Percentiles rank a stretch among this genome's conserved stretches.
These are phyloP conservation scores for Ptychoptera albimana DNA, from an alignment of 2,888 invertebrate species.

Conservation along the genomic window DNA sequence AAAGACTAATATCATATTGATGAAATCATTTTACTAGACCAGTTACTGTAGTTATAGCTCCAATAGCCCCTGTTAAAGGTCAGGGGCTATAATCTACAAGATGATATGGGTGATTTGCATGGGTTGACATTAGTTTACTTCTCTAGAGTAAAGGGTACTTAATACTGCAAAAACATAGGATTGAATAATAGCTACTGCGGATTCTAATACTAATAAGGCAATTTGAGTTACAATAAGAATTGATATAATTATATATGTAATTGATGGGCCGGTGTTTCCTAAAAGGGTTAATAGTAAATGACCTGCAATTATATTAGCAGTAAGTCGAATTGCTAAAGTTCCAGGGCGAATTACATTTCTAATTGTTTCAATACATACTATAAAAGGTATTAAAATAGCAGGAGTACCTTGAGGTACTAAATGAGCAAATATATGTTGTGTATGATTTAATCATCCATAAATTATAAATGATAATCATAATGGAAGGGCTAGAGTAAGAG, in stretches of 20 bases:
- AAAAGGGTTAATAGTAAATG: slow-evolving; percentile 48
- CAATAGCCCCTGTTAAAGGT: slow-evolving; percentile 43
- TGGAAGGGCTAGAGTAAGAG: slow-evolving; percentile 40
- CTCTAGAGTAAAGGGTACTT: slow-evolving; percentile 48
- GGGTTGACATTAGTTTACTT: slow-evolving; percentile 40
- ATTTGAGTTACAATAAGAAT: slow-evolving; percentile 28
- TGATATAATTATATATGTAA: slow-evolving; percentile 15
- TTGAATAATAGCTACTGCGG: slow-evolving; percentile 40
- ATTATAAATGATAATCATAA: slow-evolving; percentile 50
- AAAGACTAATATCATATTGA: slow-evolving; percentile 34
- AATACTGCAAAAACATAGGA: slow-evolving; percentile 43
- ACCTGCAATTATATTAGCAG: slow-evolving; percentile 64
- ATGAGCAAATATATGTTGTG: slow-evolving; percentile 46
- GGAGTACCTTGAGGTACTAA: slow-evolving; percentile 54
- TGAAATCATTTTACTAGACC: slow-evolving; percentile 47
- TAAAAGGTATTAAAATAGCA: slow-evolving; percentile 45
- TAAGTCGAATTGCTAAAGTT: slow-evolving; percentile 51
- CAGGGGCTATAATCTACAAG: slow-evolving; percentile 49
- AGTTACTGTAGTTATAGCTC: slow-evolving; percentile 37
- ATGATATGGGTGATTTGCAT: slow-evolving; percentile 45
- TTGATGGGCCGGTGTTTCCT: slow-evolving; percentile 29
- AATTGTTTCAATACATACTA: slow-evolving; percentile 58
- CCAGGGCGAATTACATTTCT: slow-evolving; percentile 54
- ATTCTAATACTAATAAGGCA: slow-evolving; percentile 33
- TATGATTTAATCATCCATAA: slow-evolving; percentile 45